These are phyloP conservation scores for Cephalotes varians DNA, from an alignment of 2,888 invertebrate species.

Conservation along the genomic window DNA sequence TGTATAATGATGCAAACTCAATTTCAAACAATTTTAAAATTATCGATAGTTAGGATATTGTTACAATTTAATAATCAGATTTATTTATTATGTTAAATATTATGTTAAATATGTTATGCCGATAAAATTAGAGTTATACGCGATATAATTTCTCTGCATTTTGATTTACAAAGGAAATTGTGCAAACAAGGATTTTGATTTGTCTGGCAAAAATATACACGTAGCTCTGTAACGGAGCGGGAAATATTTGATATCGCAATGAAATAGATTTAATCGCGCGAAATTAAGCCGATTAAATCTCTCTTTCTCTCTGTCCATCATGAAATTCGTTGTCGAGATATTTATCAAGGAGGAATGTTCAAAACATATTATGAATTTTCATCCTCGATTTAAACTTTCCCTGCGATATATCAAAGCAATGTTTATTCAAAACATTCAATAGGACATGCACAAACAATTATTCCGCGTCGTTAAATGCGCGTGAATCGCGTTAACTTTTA, in stretches of 20 bases:
- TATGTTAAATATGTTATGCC: background rate
- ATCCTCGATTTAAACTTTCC: background rate
- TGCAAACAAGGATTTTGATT: constrained; percentile 16
- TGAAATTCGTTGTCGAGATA: background rate
- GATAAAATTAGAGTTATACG: background rate
- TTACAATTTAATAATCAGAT: background rate
- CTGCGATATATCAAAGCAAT: background rate
- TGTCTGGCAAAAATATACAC: constrained; percentile 5
- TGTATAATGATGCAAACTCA: background rate
- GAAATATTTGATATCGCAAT: background rate
- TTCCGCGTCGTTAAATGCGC: constrained; percentile 13
- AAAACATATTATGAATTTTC: background rate
- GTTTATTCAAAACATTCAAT: background rate
- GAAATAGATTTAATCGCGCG: constrained; percentile 23
- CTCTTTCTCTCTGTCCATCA: background rate
- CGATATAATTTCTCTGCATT: background rate
- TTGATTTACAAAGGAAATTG: constrained; percentile 8
- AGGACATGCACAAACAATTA: background rate
- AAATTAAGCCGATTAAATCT: constrained; percentile 16
- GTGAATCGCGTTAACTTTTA: constrained; percentile 20
- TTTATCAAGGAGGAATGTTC: background rate
- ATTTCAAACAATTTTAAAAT: background rate
- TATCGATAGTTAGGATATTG: background rate
- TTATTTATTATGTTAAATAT: background rate
- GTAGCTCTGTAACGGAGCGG: background rate